A percentile compares a stretch with the other conserved stretches of the same genome.
Evolutionary conservation across 2,797 vertebrate genomes (phyloP).

Genomic region (Labroides dimidiatus): DNA sequence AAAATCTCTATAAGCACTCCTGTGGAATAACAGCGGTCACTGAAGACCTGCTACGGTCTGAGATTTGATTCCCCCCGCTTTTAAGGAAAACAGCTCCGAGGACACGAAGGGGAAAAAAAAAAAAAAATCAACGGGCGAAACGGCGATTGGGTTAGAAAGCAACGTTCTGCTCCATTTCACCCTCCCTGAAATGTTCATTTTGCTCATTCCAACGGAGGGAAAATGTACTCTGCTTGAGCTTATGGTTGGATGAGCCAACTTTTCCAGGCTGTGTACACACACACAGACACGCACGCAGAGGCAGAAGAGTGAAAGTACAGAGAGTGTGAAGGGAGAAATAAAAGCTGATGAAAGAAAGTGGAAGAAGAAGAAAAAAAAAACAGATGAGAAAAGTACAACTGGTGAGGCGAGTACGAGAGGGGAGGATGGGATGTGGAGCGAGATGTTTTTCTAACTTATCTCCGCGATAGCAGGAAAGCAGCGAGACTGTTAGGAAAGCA

Average conservation of each 20-base stretch:
- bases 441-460: slow-evolving; percentile 58
- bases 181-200: slow-evolving; percentile 74
- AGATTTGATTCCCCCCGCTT: slow-evolving; percentile 22
- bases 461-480: slow-evolving; percentile 46
- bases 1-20: slow-evolving; percentile 38
- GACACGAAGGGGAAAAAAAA: slow-evolving; percentile 15
- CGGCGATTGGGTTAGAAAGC: slow-evolving; percentile 67
- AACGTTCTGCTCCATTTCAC: slow-evolving; percentile 77
- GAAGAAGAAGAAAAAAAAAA: slow-evolving; percentile 17
- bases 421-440: slow-evolving; percentile 50
- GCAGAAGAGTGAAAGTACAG: slow-evolving; percentile 23
- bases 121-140: slow-evolving; percentile 32
- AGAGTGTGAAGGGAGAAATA: slow-evolving; percentile 39
- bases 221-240: slow-evolving; percentile 65
- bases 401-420: slow-evolving; percentile 18
- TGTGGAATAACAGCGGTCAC: slow-evolving; percentile 43
- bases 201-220: slow-evolving; percentile 61
- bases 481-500: slow-evolving; percentile 46
- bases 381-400: slow-evolving; percentile 55
- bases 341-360: slow-evolving; percentile 57
- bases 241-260: slow-evolving; percentile 70
- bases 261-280: slow-evolving; percentile 48
- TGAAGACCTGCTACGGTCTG: slow-evolving; percentile 43
- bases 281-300: slow-evolving; percentile 8
- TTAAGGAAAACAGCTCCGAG: slow-evolving; percentile 28